Evolutionary conservation across 1,140 invertebrate genomes (phyloP), one percentile per base, ranked within the genome.

Genomic region (Zaprionus tsacasi): DNA sequence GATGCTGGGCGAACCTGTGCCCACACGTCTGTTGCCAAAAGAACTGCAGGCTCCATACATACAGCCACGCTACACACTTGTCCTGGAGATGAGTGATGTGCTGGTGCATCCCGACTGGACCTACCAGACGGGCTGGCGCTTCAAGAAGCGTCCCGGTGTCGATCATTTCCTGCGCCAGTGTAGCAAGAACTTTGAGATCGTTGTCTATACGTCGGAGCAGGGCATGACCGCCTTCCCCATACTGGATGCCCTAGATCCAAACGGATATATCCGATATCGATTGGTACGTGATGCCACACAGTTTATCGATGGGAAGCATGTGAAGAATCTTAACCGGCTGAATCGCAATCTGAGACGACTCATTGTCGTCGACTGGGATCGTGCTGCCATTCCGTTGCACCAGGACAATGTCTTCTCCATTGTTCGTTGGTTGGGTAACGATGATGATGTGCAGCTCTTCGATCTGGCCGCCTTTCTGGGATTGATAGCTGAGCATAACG

Each of bases 31-130:
- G 15, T 93, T 99, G 57, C 99, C 99, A 27, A 98, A 99, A 93
- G 96, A 98, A 11, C 88, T 99, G 3, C 95, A 96, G 66, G 95
- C 96, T 69, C 99, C 99, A 0, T 99, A 99, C 91, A 94, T 96
- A 78, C 99, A 99, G 92, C 99, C 99, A 13, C 97, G 97, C 3
- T 99, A 99, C 91, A 99, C 99, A 1, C 93, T 99, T 15, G 96
- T 99, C 8, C 92, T 99, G 63, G 99, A 99, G 94, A 94, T 99
- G 92, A 99, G 96, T 45, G 98, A 99, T 92, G 95, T 99, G 3
- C 93, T 99, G 10, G 97, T 99, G 1, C 97, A 99, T 93, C 99
- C 99, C 1, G 98, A 99, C 93, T 99, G 99, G 99, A 99, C 98
- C 3, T 95, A 95, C 75, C 94, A 95, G 90, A 95, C 95, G 52